These are phyloP conservation scores for Rallus limicola DNA, from an alignment of 2,113 vertebrate species.

Conservation along the genomic window DNA sequence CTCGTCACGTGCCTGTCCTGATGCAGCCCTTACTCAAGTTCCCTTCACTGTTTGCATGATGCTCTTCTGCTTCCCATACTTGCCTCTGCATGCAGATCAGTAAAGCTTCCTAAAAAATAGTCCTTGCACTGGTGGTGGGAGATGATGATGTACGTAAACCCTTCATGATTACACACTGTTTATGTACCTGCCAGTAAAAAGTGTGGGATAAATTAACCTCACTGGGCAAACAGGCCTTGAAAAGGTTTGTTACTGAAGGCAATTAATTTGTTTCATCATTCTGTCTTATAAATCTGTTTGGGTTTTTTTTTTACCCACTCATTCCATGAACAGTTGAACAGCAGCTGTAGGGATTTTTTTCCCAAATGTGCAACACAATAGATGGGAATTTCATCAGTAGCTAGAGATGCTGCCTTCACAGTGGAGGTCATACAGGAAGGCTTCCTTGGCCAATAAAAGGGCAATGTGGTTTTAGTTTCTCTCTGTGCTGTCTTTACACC, in stretches of 20 bases:
- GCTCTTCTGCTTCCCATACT: not conserved
- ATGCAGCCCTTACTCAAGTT: not conserved
- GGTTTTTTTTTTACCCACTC: not conserved
- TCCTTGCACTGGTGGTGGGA: not conserved
- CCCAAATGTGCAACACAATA: too few relatives aligned
- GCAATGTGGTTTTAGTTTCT: fast-evolving
- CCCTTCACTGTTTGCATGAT: not conserved
- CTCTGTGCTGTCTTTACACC: not conserved
- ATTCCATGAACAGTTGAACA: not conserved
- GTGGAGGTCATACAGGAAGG: not conserved
- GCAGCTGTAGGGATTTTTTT: not conserved
- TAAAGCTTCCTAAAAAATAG: not conserved
- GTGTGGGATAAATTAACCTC: not conserved
- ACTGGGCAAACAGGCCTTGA: not conserved
- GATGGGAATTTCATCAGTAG: not conserved
- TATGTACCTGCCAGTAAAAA: not conserved
- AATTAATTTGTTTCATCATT: not conserved
- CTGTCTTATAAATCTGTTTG: not conserved
- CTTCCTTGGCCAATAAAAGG: not conserved
- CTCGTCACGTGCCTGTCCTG: not conserved
- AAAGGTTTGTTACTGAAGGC: not conserved
- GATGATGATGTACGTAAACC: not conserved
- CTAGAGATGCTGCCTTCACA: not conserved
- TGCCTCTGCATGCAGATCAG: not conserved
- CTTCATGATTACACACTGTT: not conserved